Evolutionary conservation across 2,113 vertebrate genomes (phyloP).

Genomic region (Nycticorax nycticorax): DNA sequence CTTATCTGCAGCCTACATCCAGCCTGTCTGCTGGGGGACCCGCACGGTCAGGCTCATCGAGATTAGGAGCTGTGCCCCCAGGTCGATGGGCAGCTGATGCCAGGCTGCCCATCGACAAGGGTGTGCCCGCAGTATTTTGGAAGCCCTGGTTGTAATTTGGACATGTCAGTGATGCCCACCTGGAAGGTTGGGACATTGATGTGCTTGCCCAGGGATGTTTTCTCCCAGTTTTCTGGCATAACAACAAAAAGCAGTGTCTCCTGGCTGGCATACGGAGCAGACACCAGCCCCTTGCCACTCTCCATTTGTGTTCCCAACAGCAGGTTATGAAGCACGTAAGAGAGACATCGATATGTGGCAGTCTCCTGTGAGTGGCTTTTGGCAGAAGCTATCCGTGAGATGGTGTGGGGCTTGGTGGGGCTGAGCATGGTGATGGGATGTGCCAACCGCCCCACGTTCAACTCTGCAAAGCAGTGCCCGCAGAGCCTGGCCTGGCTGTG

Average conservation of each 20-base stretch:
- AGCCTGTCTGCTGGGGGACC: background rate
- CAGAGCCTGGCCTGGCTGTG: background rate
- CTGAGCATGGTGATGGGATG: background rate
- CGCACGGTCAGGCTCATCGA: accelerated
- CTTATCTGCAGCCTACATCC: background rate
- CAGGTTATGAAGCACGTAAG: background rate
- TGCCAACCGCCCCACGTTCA: accelerated
- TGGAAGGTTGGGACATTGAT: background rate
- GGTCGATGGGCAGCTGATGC: accelerated
- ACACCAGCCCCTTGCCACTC: accelerated
- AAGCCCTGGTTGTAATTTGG: background rate
- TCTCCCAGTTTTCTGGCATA: background rate
- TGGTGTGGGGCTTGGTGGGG: accelerated
- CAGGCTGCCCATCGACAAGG: background rate
- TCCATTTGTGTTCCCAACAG: background rate
- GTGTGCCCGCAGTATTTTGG: background rate
- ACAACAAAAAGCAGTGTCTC: background rate
- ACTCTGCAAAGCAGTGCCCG: background rate
- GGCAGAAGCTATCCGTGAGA: background rate
- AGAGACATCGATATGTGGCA: background rate
- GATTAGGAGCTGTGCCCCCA: background rate
- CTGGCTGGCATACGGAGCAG: background rate
- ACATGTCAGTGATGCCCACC: too few species aligned
- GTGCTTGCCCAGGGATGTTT: background rate
- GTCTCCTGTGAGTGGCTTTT: background rate